These are phyloP conservation scores for Silurus aristotelis DNA, from an alignment of 2,797 vertebrate genomes.

Conservation along the genomic window DNA sequence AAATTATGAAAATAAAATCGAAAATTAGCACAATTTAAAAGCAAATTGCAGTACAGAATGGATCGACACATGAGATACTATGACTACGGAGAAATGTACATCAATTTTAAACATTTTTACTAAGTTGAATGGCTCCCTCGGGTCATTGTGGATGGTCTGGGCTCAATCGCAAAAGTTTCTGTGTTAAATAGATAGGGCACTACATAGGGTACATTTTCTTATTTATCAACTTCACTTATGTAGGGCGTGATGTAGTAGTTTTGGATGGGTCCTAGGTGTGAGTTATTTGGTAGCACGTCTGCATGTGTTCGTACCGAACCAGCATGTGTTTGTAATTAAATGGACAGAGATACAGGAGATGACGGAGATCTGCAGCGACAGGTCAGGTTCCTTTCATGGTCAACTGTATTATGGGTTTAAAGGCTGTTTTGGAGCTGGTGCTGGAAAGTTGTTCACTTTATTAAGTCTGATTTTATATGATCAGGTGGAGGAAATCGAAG, in stretches of 20 bases:
- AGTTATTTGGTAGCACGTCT: neutral
- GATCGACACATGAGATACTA: no score
- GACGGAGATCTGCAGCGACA: constrained; percentile 75
- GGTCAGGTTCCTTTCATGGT: constrained; percentile 58
- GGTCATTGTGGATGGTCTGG: neutral
- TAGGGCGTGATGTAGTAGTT: neutral
- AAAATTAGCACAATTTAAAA: neutral
- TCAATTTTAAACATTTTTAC: no score
- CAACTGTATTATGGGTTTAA: neutral
- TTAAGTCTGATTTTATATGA: constrained; percentile 6
- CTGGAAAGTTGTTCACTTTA: neutral
- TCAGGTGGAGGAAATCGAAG: constrained; percentile 93
- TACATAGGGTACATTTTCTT: neutral
- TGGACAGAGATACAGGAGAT: constrained; percentile 56
- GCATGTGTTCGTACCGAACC: neutral
- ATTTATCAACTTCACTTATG: neutral
- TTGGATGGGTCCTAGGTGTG: neutral
- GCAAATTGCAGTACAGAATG: neutral
- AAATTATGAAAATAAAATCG: neutral
- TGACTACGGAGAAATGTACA: neutral
- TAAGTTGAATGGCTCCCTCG: neutral
- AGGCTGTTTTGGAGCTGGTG: neutral
- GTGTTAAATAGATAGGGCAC: neutral
- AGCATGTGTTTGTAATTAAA: constrained; percentile 28
- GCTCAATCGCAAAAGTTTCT: neutral